Conservation (phyloP, 2,888 invertebrate species). For the Noctua pronuba region DNA sequence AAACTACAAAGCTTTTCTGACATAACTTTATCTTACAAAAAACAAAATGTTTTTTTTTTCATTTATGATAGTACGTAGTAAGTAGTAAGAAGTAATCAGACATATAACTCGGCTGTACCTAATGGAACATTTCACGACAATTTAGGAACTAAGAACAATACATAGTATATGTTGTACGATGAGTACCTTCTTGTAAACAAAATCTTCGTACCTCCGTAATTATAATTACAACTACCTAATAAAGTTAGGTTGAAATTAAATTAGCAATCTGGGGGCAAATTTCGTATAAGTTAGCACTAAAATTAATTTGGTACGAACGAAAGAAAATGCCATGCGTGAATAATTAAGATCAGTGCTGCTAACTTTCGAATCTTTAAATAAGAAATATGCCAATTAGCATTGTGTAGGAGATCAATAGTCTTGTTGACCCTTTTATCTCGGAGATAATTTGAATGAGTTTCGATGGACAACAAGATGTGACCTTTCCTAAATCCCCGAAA, state of each 20-base stretch:
- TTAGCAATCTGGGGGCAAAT: not conserved
- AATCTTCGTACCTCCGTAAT: not conserved
- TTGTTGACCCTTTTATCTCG: not conserved
- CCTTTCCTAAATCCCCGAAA: not conserved
- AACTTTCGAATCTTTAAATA: not conserved
- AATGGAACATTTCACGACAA: not conserved
- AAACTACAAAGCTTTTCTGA: not conserved
- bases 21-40: not conserved
- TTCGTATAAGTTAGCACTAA: not conserved
- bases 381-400: not conserved
- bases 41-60: too few species aligned
- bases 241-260: conserved; percentile 5
- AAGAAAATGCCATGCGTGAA: not conserved
- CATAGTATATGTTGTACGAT: not conserved
- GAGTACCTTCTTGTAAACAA: not conserved
- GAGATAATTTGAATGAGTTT: not conserved
- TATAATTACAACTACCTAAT: not conserved
- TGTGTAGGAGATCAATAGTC: not conserved
- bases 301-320: not conserved
- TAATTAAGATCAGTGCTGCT: not conserved
- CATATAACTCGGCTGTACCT: not conserved
- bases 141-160: not conserved
- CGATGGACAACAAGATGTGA: not conserved
- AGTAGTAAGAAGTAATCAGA: not conserved
- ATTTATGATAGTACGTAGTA: not conserved